These are phyloP conservation scores for Agrilus planipennis DNA, from an alignment of 1,140 invertebrate species.

Conservation along the genomic window DNA sequence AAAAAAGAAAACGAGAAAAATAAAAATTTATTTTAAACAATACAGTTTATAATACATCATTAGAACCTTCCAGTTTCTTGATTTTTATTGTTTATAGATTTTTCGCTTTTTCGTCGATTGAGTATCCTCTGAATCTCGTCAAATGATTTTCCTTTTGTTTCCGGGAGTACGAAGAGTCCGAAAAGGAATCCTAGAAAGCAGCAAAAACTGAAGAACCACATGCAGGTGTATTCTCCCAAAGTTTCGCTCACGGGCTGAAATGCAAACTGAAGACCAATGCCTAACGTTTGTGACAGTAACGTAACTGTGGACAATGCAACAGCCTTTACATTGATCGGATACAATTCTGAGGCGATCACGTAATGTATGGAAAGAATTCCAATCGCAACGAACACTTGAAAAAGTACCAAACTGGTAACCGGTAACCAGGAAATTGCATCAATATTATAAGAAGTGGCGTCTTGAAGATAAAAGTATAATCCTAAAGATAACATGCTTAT, in stretches of 20 bases:
- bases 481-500: constrained; percentile 40
- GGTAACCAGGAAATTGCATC: constrained; percentile 44
- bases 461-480: constrained; percentile 45
- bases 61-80: no score
- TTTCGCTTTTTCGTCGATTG: no score
- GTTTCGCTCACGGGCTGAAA: constrained; percentile 44
- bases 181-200: constrained; percentile 44
- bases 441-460: constrained; percentile 26
- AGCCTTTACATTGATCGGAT: constrained; percentile 53
- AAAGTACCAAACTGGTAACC: constrained; percentile 48
- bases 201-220: constrained; percentile 42
- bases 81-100: no score
- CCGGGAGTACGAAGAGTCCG: constrained; percentile 52
- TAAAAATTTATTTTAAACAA: no score
- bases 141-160: constrained; percentile 51
- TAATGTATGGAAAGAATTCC: constrained; percentile 60
- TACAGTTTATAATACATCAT: no score
- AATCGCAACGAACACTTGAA: constrained; percentile 53
- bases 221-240: constrained; percentile 41
- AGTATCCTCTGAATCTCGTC: constrained; percentile 1
- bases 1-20: no score
- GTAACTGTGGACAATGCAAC: constrained; percentile 55
- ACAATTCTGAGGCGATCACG: constrained; percentile 58
- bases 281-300: constrained; percentile 51
- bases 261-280: constrained; percentile 58